Base-by-base conservation (phyloP, 2,888 invertebrate genomes). In the Platycheirus rosarum region DNA sequence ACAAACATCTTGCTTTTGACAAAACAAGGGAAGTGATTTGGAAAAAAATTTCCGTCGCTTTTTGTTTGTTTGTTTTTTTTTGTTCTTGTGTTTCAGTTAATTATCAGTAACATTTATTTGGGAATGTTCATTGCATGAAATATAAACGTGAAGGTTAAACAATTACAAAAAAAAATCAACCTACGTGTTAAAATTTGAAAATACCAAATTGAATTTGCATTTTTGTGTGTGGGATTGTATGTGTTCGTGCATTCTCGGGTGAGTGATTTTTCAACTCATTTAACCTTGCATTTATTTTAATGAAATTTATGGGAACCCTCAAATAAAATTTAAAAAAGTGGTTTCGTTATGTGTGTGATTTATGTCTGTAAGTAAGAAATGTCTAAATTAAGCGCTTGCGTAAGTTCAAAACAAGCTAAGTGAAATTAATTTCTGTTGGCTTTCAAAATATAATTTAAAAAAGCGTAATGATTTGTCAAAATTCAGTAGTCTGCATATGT, bases 321-420 rank as follows among this genome's bases (percentile, higher is more conserved):
- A 37, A 37, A 7, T 37, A n/a, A 13, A n/a, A 4, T 37, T 2
- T 3, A 37, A 5, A 13, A 2, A 8, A 5, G 37, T 11, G n/a
- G n/a, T 13, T 32, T 32, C 9, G 3, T 37, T 13, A 37, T n/a
- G 13, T 13, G 7, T n/a, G 37, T 11, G 37, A 13, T 13, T 32
- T 32, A 8, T 44, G 8, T 18, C 11, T 44, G 44, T 9, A 44
- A 44, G 44, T 16, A 8, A 9, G 44, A 18, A 13, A 20, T 65
- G 13, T 42, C n/a, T 74, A 74, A 65, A 57, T 42, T 57, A 57
- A 40, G 37, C 23, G 29, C 8, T 73, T n/a, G 57, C 48, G 40
- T 65, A 65, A 73, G 9, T 32, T n/a, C 1, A 14, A 16, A 16
- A 23, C 2, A 9, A 48, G 2, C 9, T 8, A 29, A 26, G 1